Percentiles rank a stretch among this genome's conserved stretches.
Conservation (phyloP, 2,797 vertebrate genomes). For the Gambelia wislizenii region DNA sequence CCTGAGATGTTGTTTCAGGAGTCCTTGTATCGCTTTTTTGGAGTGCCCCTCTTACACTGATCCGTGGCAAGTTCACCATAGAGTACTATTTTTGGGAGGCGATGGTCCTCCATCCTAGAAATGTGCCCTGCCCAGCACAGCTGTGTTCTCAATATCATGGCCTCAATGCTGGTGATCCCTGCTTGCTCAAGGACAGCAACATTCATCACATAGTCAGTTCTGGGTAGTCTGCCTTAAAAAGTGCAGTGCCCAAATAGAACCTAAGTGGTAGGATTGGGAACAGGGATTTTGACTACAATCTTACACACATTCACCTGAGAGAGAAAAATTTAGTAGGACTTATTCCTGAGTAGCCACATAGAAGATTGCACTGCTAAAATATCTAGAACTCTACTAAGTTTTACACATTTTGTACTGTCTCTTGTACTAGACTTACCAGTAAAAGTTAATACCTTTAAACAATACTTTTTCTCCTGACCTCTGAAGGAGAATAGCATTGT, state of each 20-base stretch:
- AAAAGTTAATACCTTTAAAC: conserved; percentile 62
- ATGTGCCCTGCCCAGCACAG: no score
- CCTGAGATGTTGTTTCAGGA: no score
- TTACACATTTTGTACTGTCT: conserved; percentile 16
- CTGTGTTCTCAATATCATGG: no score
- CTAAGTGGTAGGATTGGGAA: not conserved
- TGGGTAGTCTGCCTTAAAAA: conserved; percentile 1
- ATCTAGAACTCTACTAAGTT: conserved; percentile 14
- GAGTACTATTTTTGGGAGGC: no score
- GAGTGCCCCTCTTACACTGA: no score
- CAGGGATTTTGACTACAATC: not conserved
- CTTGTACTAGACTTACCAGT: conserved; percentile 39
- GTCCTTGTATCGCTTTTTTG: no score
- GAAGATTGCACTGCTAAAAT: not conserved
- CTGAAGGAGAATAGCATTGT: conserved; percentile 49
- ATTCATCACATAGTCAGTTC: no score
- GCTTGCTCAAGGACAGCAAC: no score
- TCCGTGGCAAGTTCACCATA: no score
- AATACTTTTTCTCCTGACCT: conserved; percentile 60
- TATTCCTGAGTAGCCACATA: not conserved
- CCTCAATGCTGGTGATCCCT: no score
- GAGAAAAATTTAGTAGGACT: not conserved
- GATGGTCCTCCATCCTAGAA: no score
- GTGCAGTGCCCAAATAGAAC: not conserved
- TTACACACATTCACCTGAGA: not conserved